Base-by-base conservation (phyloP, 2,888 invertebrate species). In the Timandra comae region DNA sequence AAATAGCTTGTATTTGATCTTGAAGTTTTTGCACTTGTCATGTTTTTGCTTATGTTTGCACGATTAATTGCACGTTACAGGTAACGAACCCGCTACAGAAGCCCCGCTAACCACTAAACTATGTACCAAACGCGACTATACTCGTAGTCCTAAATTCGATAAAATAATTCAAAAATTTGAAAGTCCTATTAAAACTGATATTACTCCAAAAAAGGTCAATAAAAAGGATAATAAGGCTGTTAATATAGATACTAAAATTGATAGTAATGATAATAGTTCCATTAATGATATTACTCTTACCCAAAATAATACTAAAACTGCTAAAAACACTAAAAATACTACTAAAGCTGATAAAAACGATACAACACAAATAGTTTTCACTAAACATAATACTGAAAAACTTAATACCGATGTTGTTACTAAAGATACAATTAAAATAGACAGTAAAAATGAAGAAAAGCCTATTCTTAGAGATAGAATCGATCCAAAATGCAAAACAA, bases 401-500 rank as follows among this genome's bases (percentile, higher is more conserved):
- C n/a, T n/a, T n/a, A n/a, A n/a, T n/a, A n/a, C n/a, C n/a, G n/a
- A n/a, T n/a, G n/a, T n/a, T n/a, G n/a, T n/a, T n/a, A n/a, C n/a
- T n/a, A n/a, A 20, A 7, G 20, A 20, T 20, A 2, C 7, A 20
- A 20, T 7, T 3, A 22, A 22, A 22, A 9, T 22, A n/a, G n/a
- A n/a, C n/a, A n/a, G n/a, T n/a, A n/a, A n/a, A n/a, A n/a, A n/a
- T n/a, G n/a, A n/a, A n/a, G n/a, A n/a, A n/a, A n/a, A n/a, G n/a
- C n/a, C n/a, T n/a, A n/a, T n/a, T n/a, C n/a, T n/a, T n/a, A n/a
- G n/a, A n/a, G n/a, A n/a, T n/a, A n/a, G 16, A 16, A 16, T 16
- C 9, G 24, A 52, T 7, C 79, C 80, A 0, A 84, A 78, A 52
- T 82, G 82, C 49, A 84, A 79, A 68, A 38, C 63, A 2, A 84